Evolutionary conservation across 1,140 invertebrate genomes (phyloP).

Genomic region (Heterodera carotae): DNA sequence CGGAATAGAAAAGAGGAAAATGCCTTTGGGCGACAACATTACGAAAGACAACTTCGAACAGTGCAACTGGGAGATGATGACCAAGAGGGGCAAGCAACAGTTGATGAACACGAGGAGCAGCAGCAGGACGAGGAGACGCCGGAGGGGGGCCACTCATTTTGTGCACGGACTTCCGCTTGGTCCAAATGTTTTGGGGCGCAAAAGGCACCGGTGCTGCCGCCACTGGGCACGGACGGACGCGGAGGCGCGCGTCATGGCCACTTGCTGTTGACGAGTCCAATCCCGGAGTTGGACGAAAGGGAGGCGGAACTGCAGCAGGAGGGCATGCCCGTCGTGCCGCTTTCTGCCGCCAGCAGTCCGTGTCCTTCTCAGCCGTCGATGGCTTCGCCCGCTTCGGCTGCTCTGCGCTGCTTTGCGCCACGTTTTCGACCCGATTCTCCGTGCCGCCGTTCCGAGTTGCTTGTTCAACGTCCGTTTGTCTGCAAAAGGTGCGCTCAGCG

Average conservation of each 20-base stretch:
- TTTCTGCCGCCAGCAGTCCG: neutral
- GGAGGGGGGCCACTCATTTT: no score
- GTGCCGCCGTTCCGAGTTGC: neutral
- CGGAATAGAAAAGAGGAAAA: neutral
- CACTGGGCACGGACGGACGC: neutral
- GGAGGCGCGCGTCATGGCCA: constrained; percentile 1
- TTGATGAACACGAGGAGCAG: constrained; percentile 2
- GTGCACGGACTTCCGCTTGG: neutral
- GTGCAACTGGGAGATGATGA: constrained; percentile 22
- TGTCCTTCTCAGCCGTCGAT: constrained; percentile 10
- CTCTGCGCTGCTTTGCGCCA: neutral
- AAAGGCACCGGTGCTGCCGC: neutral
- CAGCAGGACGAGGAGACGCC: no score
- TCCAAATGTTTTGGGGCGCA: neutral
- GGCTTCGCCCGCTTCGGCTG: constrained; percentile 1
- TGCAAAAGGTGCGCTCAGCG: constrained; percentile 35
- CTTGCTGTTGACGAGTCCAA: constrained; percentile 19
- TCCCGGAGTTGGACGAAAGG: constrained; percentile 20
- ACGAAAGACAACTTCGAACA: constrained; percentile 26
- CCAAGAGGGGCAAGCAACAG: no score
- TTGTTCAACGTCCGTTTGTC: neutral
- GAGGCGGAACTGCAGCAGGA: neutral
- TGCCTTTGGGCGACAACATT: neutral
- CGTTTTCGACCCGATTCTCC: neutral
- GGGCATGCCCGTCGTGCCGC: neutral